A percentile compares a stretch with the other conserved stretches of the same genome.
phyloP scores from a whole-genome alignment of 2,113 vertebrate species.

The Ciconia boyciana region DNA sequence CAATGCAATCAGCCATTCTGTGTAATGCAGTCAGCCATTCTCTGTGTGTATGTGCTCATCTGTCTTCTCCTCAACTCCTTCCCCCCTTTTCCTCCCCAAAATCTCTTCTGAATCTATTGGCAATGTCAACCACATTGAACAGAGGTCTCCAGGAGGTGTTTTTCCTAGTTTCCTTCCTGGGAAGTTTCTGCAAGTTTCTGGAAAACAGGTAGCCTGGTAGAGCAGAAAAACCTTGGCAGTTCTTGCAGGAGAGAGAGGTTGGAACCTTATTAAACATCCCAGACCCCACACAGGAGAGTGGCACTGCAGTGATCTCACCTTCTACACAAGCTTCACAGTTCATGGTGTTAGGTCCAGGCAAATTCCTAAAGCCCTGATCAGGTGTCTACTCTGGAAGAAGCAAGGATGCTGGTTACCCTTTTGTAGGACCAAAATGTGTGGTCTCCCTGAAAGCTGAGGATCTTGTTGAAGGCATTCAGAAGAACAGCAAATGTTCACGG shows the following conservation, averaged over 20 bases:
- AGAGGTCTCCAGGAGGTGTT: neutral
- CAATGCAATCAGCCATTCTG: fast-evolving
- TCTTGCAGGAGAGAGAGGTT: neutral
- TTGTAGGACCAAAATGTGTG: neutral
- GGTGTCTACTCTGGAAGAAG: neutral
- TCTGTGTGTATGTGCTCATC: neutral
- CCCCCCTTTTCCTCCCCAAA: neutral
- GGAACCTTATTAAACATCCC: neutral
- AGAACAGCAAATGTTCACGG: neutral
- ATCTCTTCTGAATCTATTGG: neutral
- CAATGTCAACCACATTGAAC: neutral
- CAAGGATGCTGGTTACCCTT: neutral
- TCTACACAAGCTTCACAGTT: neutral
- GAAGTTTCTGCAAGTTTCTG: neutral
- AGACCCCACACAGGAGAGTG: neutral
- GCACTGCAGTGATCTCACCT: neutral
- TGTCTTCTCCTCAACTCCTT: neutral
- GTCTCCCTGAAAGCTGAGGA: neutral
- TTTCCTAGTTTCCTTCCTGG: neutral
- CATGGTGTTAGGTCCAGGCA: neutral
- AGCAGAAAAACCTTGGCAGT: neutral
- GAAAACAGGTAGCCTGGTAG: neutral
- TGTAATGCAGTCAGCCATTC: fast-evolving
- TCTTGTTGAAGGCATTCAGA: neutral
- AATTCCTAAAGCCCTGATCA: neutral